Percentiles rank a stretch among this genome's conserved stretches.
Evolutionary conservation across 2,888 invertebrate species (phyloP).

Genomic region (Achlya flavicornis): DNA sequence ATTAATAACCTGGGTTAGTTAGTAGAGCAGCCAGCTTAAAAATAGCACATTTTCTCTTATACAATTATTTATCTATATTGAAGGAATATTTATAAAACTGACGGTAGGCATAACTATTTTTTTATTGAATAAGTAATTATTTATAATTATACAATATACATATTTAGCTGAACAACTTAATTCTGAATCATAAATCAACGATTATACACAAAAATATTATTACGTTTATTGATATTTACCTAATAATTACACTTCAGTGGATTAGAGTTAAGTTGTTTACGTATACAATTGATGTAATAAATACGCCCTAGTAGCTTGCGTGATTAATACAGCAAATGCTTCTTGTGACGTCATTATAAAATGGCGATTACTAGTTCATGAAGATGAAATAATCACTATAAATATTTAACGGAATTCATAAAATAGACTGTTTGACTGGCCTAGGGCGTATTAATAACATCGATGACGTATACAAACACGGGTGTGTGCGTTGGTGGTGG

Average conservation of each 20-base stretch:
- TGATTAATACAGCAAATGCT: neutral
- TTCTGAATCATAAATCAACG: neutral
- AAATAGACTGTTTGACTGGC: conserved; percentile 3
- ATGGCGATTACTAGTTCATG: neutral
- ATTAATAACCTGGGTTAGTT: neutral
- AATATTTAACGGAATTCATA: neutral
- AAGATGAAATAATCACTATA: neutral
- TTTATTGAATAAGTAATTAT: too few relatives aligned
- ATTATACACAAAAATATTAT: too few relatives aligned
- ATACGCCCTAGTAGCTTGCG: neutral
- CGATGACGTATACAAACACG: conserved; percentile 15
- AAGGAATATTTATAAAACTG: neutral
- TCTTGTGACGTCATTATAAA: neutral
- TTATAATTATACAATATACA: too few relatives aligned
- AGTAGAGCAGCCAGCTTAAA: too few relatives aligned
- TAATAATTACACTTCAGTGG: too few relatives aligned
- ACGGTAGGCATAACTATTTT: too few relatives aligned
- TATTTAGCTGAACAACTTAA: neutral
- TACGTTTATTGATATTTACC: too few relatives aligned
- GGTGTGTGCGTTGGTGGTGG: conserved; percentile 49
- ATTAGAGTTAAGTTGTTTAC: neutral
- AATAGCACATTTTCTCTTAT: neutral
- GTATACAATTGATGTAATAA: conserved; percentile 3
- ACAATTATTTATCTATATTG: neutral
- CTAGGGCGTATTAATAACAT: conserved; percentile 14